Evolutionary conservation across 2,888 invertebrate species (phyloP).

Genomic region (Lepeophtheirus nordmannii): DNA sequence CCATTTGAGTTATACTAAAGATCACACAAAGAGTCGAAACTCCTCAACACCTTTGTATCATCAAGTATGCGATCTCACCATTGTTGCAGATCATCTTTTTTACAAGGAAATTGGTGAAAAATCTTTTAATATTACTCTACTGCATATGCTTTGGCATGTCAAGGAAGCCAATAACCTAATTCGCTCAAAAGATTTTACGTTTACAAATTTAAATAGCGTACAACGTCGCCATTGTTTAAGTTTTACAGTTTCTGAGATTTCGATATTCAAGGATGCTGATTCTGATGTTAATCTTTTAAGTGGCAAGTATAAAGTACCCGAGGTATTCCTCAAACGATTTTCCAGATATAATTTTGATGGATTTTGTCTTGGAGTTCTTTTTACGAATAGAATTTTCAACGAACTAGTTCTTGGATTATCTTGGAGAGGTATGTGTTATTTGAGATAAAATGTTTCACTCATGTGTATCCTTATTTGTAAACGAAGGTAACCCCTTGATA

Average conservation of each 20-base stretch:
- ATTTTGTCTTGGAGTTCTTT: constrained; percentile 19
- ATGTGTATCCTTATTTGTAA: background rate
- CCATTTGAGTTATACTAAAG: background rate
- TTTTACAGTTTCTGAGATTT: constrained; percentile 19
- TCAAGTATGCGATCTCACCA: constrained; percentile 12
- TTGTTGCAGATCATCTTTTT: constrained; percentile 20
- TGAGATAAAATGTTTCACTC: background rate
- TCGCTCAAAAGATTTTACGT: constrained; percentile 14
- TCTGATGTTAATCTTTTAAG: constrained; percentile 13
- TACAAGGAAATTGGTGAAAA: constrained; percentile 11
- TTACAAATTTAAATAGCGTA: background rate
- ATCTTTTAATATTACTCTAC: constrained; percentile 13
- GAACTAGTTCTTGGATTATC: constrained; percentile 21
- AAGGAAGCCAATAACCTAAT: constrained; percentile 20
- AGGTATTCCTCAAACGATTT: constrained; percentile 16
- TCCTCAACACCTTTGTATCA: background rate
- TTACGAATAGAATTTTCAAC: constrained; percentile 16
- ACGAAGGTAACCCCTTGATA: constrained; percentile 1
- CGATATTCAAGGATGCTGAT: background rate
- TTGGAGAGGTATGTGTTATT: constrained; percentile 1
- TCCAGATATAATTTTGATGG: constrained; percentile 23
- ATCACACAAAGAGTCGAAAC: background rate
- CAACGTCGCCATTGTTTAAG: constrained; percentile 9
- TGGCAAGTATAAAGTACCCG: constrained; percentile 10
- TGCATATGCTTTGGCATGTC: constrained; percentile 23